Evolutionary conservation across 2,113 vertebrate genomes (phyloP), one percentile per base, ranked within the genome.

Genomic region (Erythrolamprus reginae): DNA sequence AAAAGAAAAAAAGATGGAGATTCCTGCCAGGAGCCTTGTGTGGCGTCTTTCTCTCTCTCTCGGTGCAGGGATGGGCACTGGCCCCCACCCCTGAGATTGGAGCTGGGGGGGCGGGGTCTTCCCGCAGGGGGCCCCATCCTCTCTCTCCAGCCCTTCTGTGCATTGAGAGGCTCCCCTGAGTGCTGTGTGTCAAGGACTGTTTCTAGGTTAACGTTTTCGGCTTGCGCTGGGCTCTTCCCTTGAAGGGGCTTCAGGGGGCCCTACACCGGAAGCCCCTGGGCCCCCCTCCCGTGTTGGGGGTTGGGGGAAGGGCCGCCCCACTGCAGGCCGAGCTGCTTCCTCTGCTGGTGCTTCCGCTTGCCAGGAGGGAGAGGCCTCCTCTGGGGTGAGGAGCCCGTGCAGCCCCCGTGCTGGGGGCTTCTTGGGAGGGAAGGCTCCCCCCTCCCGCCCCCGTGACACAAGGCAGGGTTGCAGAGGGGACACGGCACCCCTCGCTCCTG

Each of bases 1-100:
- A 97, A 97, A 45, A 95, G 96, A 95, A 95, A 94, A 91, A 96
- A 95, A 97, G n/a, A n/a, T n/a, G n/a, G n/a, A n/a, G n/a, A 96
- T 94, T 89, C 28, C 53, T 82, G 93, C 84, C 88, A 52, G 92
- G 90, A 87, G 87, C 52, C 92, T 92, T 5, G 7, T 50, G 52
- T 82, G 84, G 5, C 53, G 28, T 51, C 21, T 50, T 61, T 50
- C 9, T 21, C 26, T 48, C 26, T 48, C 42, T 12, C 28, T 5
- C 2, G 7, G 4, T 82, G 23, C 13, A 65, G 82, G 42, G 19
- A 33, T 8, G 33, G 58, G 45, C 45, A 42, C 19, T 77, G 70
- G 70, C 19, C 70, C 1, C 33, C 33, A 77, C 3, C 70, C 33
- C 17, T 19, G 0, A 77, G 70, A 42, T 77, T 4, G 17, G 33